Percentiles rank a stretch among this genome's conserved stretches.
phyloP scores from a whole-genome alignment of 1,140 invertebrate genomes.

The Rhizoglyphus robini region DNA sequence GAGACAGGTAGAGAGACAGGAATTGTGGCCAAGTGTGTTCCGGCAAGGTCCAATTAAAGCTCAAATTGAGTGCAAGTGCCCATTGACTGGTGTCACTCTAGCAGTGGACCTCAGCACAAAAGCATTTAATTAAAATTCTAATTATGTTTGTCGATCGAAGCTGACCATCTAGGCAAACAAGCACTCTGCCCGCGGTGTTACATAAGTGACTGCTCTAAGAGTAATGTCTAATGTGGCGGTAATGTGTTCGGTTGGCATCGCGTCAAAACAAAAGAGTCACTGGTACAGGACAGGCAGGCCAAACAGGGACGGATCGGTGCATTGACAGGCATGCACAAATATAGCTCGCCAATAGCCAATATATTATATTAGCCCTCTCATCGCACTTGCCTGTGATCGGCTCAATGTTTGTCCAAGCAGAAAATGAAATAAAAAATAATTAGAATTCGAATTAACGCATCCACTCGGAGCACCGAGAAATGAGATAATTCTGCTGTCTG shows the following conservation, averaged over 20 bases:
- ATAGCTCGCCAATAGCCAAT: neutral
- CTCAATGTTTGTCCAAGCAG: constrained; percentile 13
- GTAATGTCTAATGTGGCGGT: neutral
- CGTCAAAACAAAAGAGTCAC: constrained; percentile 6
- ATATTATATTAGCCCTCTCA: neutral
- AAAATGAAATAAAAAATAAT: constrained; percentile 16
- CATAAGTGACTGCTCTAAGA: neutral
- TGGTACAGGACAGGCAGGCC: neutral
- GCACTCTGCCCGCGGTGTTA: constrained; percentile 1
- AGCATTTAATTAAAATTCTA: constrained; percentile 15
- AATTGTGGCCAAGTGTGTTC: too few species aligned
- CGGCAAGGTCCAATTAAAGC: too few species aligned
- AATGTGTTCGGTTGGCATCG: neutral
- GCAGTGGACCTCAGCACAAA: too few species aligned
- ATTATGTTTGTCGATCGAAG: constrained; percentile 13
- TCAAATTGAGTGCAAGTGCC: too few species aligned
- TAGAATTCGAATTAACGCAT: constrained; percentile 14
- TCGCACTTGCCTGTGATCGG: neutral
- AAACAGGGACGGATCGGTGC: neutral
- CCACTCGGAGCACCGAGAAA: neutral
- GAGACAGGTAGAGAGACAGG: too few species aligned
- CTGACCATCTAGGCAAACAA: neutral
- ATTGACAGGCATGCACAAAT: constrained; percentile 6
- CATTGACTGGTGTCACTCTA: too few species aligned
- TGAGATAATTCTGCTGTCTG: constrained; percentile 2